Percentiles rank a stretch among this genome's conserved stretches.
Evolutionary conservation across 1,140 invertebrate genomes (phyloP).

Genomic region (Oryzaephilus surinamensis): DNA sequence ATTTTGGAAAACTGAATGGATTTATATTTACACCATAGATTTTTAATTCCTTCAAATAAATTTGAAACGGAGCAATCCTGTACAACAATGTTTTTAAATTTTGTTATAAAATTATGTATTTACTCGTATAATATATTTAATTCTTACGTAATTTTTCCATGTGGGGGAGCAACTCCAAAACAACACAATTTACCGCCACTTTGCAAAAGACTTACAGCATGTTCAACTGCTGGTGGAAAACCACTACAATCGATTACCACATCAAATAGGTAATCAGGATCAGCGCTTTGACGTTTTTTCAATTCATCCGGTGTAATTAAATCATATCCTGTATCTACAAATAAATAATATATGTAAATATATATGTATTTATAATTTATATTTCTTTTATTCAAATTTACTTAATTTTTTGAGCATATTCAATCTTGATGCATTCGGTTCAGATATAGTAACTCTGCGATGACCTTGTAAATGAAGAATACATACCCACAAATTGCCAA

Average conservation of each 20-base stretch:
- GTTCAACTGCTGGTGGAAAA: conserved; percentile 43
- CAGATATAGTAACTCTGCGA: conserved; percentile 52
- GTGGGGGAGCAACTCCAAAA: conserved; percentile 45
- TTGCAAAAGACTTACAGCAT: conserved; percentile 37
- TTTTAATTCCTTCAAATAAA: conserved; percentile 53
- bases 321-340: conserved; percentile 30
- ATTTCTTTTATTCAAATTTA: conserved; percentile 48
- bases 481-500: conserved; percentile 56
- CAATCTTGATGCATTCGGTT: conserved; percentile 46
- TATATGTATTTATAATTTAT: conserved; percentile 19
- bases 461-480: conserved; percentile 55
- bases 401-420: conserved; percentile 44
- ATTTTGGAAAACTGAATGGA: conserved; percentile 53
- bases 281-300: conserved; percentile 33
- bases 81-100: conserved; percentile 20
- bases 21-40: conserved; percentile 56
- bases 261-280: conserved; percentile 40
- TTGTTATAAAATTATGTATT: not conserved
- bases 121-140: not conserved
- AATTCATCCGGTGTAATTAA: conserved; percentile 45
- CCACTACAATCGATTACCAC: conserved; percentile 59
- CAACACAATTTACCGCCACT: conserved; percentile 43
- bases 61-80: conserved; percentile 47
- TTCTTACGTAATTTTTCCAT: conserved; percentile 36
- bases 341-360: not conserved